Evolutionary conservation across 2,113 vertebrate species (phyloP), one percentile per base, ranked within the genome.

Genomic region (Epinephelus cyanopodus): DNA sequence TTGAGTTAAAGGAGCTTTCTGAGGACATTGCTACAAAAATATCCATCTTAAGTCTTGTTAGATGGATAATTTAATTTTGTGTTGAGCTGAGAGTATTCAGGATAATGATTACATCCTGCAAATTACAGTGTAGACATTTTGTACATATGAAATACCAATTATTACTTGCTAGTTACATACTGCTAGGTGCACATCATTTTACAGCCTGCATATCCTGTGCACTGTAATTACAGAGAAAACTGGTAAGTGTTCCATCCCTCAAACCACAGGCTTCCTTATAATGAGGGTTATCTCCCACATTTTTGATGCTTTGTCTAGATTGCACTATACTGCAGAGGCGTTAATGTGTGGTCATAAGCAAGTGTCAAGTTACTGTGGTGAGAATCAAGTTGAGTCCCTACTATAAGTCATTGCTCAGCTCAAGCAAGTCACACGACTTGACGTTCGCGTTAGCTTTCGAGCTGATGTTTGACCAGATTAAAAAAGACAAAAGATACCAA

Each of bases 1-100:
- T 29, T 6, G 21, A 39, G 25, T 58, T 80, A 25, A 86, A 68
- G 54, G 58, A 71, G 48, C 18, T 67, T 69, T 68, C 21, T 45
- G 39, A 18, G 53, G 48, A 70, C 17, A 23, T 27, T 61, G 18
- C 56, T 5, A 52, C 25, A 77, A 54, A 68, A 71, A 23, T 70
- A 69, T 69, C 18, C 27, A 33, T 18, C 4, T 48, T 48, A 50
- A 50, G 47, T 17, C 5, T 5, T 17, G 15, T 18, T 18, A 6
- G 48, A 50, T 15, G 42, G 42, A 45, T 45, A 45, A 11, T 45
- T 45, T 45, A 12, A 45, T 45, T 45, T 9, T 45, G 8, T 45
- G 9, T 11, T 12, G 42, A 45, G 9, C 8, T 12, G 11, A 45
- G 42, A 11, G 42, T 10, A 2, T 45, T 45, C 42, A 45, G 3